Base-by-base conservation (phyloP, 2,113 vertebrate genomes). In the Casuarius casuarius region DNA sequence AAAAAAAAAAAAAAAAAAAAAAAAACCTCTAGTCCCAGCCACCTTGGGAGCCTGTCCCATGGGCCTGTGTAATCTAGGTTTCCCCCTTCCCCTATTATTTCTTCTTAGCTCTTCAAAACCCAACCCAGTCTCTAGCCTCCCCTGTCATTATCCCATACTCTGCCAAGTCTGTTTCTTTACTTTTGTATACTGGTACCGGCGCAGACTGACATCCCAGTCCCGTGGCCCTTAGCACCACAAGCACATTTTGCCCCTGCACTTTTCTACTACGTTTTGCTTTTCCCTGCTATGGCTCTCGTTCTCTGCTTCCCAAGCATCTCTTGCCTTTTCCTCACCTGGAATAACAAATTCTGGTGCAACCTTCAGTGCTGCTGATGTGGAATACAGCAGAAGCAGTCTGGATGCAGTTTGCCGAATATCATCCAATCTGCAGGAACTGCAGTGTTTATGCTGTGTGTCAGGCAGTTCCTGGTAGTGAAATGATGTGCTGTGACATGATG, bases 41-140 rank as follows among this genome's bases (percentile, higher is more conserved):
- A 54, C 17, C 38, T 73, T 73, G 42, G 63, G 29, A n/a, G 12
- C 16, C 42, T 54, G 20, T 77, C 13, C 25, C 0, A 0, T 56
- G 72, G 59, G 54, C 56, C 59, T 76, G 2, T 20, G 38, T 63
- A 72, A 63, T 52, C 67, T 58, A 31, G 29, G 1, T 93, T 80
- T 73, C 54, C 38, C 9, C 12, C 7, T 79, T 77, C 49, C 35
- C 35, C 71, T 76, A 33, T 67, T 66, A 2, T 5, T 19, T 88
- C 44, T 68, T 20, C 65, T 31, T 67, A 61, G 23, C 54, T 71
- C 56, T 81, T 70, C 54, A 51, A 44, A 51, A 58, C 29, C 21
- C 52, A 85, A 70, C 31, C 48, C 26, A 44, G 22, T 44, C 54
- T 74, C 54, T 31, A 63, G n/a, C 40, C 23, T 70, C 17, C 48